A percentile compares a stretch with the other conserved stretches of the same genome.
Evolutionary conservation across 2,113 vertebrate genomes (phyloP).

Genomic region (Benitochromis conjunctus): DNA sequence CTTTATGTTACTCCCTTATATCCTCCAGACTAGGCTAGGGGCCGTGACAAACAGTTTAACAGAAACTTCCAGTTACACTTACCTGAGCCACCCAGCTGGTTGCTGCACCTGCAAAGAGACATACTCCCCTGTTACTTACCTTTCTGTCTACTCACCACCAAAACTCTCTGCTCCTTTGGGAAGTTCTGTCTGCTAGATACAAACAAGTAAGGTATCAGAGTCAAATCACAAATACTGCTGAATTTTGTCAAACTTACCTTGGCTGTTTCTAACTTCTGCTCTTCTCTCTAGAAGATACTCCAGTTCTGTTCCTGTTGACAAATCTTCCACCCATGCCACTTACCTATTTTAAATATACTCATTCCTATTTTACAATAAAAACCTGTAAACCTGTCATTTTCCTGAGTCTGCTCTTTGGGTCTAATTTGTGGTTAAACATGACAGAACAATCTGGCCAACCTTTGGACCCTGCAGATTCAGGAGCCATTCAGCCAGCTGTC

Average conservation of each 20-base stretch:
- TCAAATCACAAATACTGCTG: not conserved
- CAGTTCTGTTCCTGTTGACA: not conserved
- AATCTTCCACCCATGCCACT: not conserved
- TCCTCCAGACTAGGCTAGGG: no score
- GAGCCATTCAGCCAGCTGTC: not conserved
- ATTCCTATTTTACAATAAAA: not conserved
- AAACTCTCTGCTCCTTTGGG: not conserved
- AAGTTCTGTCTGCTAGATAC: not conserved
- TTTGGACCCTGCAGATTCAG: not conserved
- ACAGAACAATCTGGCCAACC: not conserved
- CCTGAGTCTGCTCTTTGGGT: fast-evolving
- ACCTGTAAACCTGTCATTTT: not conserved
- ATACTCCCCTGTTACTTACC: not conserved
- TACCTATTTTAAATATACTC: not conserved
- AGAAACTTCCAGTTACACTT: not conserved
- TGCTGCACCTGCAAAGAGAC: not conserved
- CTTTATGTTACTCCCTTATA: no score
- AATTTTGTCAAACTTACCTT: not conserved
- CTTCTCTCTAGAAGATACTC: not conserved
- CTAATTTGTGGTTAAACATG: not conserved
- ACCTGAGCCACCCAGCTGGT: not conserved
- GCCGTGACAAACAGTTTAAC: no score
- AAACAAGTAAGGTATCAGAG: not conserved
- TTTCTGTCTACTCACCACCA: not conserved
- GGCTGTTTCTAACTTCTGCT: not conserved